phyloP scores from a whole-genome alignment of 2,888 invertebrate species.

The Sericinus montela region DNA sequence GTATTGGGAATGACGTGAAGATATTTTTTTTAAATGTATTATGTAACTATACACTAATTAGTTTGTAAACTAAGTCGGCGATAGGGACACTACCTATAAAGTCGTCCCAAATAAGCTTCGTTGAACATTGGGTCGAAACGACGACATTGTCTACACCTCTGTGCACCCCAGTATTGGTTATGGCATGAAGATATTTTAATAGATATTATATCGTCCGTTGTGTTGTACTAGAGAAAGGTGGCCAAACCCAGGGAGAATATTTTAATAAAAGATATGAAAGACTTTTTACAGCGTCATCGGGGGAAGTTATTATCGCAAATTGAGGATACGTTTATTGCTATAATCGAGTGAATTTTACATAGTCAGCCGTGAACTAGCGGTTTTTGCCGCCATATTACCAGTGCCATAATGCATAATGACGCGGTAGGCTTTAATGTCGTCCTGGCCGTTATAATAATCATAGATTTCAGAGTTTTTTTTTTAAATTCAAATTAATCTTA shows the following conservation, averaged over 20 bases:
- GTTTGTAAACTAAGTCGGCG: no score
- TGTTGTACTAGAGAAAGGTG: conserved; percentile 4
- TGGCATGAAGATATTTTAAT: no score
- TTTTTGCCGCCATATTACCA: conserved; percentile 3
- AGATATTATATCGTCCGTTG: background rate
- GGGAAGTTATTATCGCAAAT: conserved; percentile 13
- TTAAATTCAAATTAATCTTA: background rate
- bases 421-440: conserved; percentile 1
- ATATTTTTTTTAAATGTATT: no score
- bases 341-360: conserved; percentile 14
- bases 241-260: background rate
- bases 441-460: background rate
- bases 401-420: background rate
- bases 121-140: no score
- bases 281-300: conserved; percentile 10
- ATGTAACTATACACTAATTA: no score
- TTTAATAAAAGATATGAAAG: conserved; percentile 6
- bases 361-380: conserved; percentile 9
- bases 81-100: no score
- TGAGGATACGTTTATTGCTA: conserved; percentile 12
- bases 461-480: background rate
- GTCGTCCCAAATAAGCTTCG: no score
- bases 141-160: no score
- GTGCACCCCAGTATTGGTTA: no score
- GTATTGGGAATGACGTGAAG: no score